Conservation (phyloP, 2,797 vertebrate species). For the Sphaeramia orbicularis region DNA sequence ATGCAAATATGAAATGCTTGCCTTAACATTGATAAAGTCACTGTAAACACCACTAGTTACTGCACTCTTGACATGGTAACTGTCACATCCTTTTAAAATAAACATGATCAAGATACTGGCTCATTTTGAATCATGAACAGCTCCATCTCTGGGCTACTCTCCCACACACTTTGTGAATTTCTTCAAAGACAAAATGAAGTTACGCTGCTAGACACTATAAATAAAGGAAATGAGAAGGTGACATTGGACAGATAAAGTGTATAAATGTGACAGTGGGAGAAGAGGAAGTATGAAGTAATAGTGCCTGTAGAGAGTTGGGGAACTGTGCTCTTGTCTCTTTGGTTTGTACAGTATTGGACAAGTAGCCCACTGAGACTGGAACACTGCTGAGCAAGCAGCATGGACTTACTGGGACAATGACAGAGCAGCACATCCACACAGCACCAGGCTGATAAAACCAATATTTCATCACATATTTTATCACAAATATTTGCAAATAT, state of each 20-base stretch:
- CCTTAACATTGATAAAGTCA: no score
- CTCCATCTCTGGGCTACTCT: not conserved
- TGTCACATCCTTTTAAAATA: no score
- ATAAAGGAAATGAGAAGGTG: conserved; percentile 6
- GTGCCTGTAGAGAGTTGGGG: conserved; percentile 36
- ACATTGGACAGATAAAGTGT: conserved; percentile 17
- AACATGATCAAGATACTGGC: no score
- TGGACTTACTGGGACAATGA: conserved; percentile 35
- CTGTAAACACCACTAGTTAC: no score
- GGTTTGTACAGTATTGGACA: conserved; percentile 37
- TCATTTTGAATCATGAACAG: no score
- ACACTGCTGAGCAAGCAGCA: conserved; percentile 59
- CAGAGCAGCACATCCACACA: not conserved
- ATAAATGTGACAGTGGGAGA: conserved; percentile 17
- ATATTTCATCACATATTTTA: no score
- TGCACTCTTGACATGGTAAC: no score
- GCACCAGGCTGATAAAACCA: no score
- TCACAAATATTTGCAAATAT: not conserved
- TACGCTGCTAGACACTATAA: not conserved
- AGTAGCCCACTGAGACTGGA: conserved; percentile 38
- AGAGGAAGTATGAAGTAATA: conserved; percentile 17
- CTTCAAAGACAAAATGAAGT: conserved; percentile 1
- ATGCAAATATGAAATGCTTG: no score
- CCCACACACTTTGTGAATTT: not conserved
- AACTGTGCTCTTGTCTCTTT: conserved; percentile 38